Evolutionary conservation across 2,113 vertebrate genomes (phyloP), one percentile per base, ranked within the genome.

Genomic region (Dasyurus viverrinus): DNA sequence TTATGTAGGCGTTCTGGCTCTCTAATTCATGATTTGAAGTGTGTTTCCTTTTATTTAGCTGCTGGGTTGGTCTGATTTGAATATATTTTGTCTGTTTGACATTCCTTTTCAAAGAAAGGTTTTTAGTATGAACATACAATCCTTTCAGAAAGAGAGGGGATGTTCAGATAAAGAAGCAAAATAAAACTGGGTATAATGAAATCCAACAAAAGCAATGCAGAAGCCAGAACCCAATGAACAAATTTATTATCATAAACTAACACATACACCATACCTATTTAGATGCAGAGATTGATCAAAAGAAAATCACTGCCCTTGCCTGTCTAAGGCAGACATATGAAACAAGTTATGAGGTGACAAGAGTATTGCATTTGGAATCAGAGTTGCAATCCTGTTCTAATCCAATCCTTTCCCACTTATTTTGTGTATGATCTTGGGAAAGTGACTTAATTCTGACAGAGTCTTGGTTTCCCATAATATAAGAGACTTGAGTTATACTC

Each of bases 21-120:
- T 89, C 57, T 95, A 42, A 84, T 42, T 84, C 91, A 26, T 90
- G 24, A 47, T 68, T 92, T 96, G 60, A 24, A 60, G 1, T 50
- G 9, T 53, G 50, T 42, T 84, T 42, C 68, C 36, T 90, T 92
- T 57, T 47, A 93, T 54, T 84, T 95, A 60, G 54, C 26, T 94
- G 46, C 24, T 94, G n/a, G n/a, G 68, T 68, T 97, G 55, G 22
- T 3, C 53, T 36, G 46, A 93, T 50, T 92, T 93, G 92, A 94
- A 96, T 90, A 89, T 9, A 93, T 30, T 84, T 84, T 6, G 1
- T n/a, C 68, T 42, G n/a, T 84, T 84, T 84, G 68, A 84, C 68
- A 84, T 84, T 84, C 68, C n/a, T 42, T 84, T 84, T n/a, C 36
- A 42, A 84, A 84, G 68, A 84, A 84, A 84, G 68, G 16, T 16